Base-by-base conservation (phyloP, 2,113 vertebrate genomes). In the Percopsis transmontana region DNA sequence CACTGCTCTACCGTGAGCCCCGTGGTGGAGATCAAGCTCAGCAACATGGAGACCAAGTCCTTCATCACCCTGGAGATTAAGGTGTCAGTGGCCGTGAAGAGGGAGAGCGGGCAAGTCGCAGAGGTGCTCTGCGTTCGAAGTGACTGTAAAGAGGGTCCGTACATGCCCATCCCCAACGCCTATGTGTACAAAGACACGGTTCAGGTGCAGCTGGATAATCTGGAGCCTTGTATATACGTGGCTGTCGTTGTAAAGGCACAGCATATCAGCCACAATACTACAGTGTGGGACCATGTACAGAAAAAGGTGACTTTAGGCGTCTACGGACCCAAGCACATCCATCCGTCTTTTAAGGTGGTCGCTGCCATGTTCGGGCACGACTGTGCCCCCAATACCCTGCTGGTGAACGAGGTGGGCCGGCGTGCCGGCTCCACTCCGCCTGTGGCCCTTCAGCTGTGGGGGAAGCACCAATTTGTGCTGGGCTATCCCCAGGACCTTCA, bases 291-390 rank as follows among this genome's bases (percentile, higher is more conserved):
- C 64, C 93, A 95, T 44, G 93, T 98, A 74, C 82, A 90, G 62
- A 98, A 97, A 72, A 96, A 92, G 62, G 80, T 99, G 47, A 99
- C 95, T 0, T 83, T 99, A 53, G 97, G 95, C 0, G 91, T 99
- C 1, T 99, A 99, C 0, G 97, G 97, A 40, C 97, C 97, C 27
- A 98, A 97, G 48, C 95, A 99, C 86, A 95, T 99, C 44, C 97
- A 99, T 67, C 97, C 97, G 0, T 95, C 96, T 15, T 99, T 99
- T 77, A 98, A 96, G 81, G 93, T 95, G 0, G 97, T 99, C 0
- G 94, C 98, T 61, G 96, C 97, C 19, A 57, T 98, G 68, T 99
- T 99, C 0, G 96, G 96, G 3, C 97, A 99, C 0, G 96, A 98
- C n/a, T 97, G 95, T 0, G 92, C 96, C 0, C 97, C 97, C 2